Base-by-base conservation (phyloP, 2,888 invertebrate genomes). In the Andrena marginata region DNA sequence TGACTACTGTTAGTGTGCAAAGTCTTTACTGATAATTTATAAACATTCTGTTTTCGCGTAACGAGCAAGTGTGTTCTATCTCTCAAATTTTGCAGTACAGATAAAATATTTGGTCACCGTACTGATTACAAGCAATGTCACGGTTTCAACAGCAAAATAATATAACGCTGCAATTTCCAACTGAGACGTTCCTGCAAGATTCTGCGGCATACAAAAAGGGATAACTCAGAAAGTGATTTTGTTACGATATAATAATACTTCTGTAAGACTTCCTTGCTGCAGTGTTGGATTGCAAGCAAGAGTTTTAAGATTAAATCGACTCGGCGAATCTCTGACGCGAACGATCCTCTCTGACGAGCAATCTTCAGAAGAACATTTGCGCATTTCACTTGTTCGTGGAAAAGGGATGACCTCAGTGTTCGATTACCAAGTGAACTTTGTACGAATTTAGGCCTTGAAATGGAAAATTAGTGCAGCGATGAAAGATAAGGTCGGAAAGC, bases 161-260 rank as follows among this genome's bases (percentile, higher is more conserved):
- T 4, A 10, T 10, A 56, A 10, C 23, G 4, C 8, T 26, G 23
- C 56, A 10, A 26, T 56, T 20, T 8, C 56, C 7, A 23, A 10
- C 10, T 26, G 10, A 26, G 56, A 23, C 56, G 26, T 56, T 26
- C 4, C 23, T 26, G 56, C 23, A 20, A 56, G 10, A 56, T 56
- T 56, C 23, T 13, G 56, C 4, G 26, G 26, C 23, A 56, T 4
- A 13, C 56, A 56, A 26, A 23, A 56, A 8, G 26, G 23, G 56
- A 56, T 56, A 56, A 56, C 23, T 26, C 56, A 56, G 56, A 56
- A 56, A 56, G 56, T 56, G 23, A 26, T 56, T 23, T 23, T 56
- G 56, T 56, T 23, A 56, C 56, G 56, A 56, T 56, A 56, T 56
- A 42, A 42, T 42, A 42, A 16, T 42, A 56, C 10, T 56, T 56